Percentiles rank a stretch among this genome's conserved stretches.
phyloP scores from a whole-genome alignment of 1,140 invertebrate species.

The Drosophila ficusphila region DNA sequence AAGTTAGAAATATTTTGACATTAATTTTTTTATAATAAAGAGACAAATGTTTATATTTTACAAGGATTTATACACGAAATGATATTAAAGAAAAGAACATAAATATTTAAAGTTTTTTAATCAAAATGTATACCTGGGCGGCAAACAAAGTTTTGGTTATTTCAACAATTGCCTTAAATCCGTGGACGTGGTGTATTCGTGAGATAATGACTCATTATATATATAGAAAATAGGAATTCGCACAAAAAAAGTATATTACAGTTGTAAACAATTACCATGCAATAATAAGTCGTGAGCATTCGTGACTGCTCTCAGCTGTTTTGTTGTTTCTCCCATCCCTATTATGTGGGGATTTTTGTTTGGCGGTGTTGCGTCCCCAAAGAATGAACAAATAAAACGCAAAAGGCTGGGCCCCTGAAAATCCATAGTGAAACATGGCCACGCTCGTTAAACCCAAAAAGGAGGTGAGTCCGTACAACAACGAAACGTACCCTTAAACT shows the following conservation, averaged over 20 bases:
- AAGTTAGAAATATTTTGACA: too few relatives aligned
- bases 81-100: too few relatives aligned
- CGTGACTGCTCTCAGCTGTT: conserved; percentile 20
- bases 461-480: conserved; percentile 30
- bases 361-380: conserved; percentile 6
- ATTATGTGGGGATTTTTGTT: conserved; percentile 60
- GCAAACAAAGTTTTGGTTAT: too few relatives aligned
- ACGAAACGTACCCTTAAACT: not conserved
- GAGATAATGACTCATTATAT: too few relatives aligned
- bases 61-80: too few relatives aligned
- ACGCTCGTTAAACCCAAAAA: conserved; percentile 78
- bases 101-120: too few relatives aligned
- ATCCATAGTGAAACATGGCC: conserved; percentile 52
- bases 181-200: too few relatives aligned
- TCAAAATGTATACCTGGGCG: too few relatives aligned
- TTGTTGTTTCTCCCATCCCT: conserved; percentile 11
- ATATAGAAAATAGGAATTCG: not conserved
- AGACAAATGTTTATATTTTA: too few relatives aligned
- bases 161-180: too few relatives aligned
- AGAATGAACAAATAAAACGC: conserved; percentile 28
- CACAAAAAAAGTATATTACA: not conserved
- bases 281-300: not conserved
- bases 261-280: not conserved
- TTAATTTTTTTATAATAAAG: too few relatives aligned
- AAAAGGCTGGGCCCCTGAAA: not conserved